Evolutionary conservation across 2,888 invertebrate genomes (phyloP), one percentile per base, ranked within the genome.

Genomic region (Rotaria magnacalcarata): DNA sequence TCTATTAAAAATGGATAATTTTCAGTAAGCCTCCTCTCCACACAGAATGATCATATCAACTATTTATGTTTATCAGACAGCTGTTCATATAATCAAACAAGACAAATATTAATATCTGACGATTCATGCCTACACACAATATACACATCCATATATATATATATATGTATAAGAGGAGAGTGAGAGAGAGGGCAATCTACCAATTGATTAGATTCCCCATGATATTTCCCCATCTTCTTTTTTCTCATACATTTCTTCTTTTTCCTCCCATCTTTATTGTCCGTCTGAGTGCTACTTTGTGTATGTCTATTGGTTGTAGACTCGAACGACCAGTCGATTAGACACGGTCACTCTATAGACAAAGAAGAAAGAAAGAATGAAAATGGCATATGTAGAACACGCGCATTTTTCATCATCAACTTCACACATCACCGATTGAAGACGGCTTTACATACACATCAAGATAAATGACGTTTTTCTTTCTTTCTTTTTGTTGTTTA

Each of bases 231-330:
- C 67, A 34, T 67, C 34, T 34, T 67, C 14, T 67, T 67, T 67
- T 21, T 19, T 67, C 34, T 34, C 34, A 34, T 67, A 34, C 19
- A 19, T 67, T 27, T 67, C 58, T 60, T 60, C 67, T 3, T 34
- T 67, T 67, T 60, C 34, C 67, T 67, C 34, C 34, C 67, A 67
- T 67, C 67, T 67, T 6, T 34, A 67, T 67, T 34, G 34, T 34
- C 19, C 19, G 67, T 67, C 67, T 67, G 67, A 67, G 67, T 67
- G 67, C 67, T 67, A 67, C 34, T 67, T 67, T 67, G 60, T 67
- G 16, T 67, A 67, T 67, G 67, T 67, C 67, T 67, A 67, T 67
- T 34, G 67, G 11, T 67, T 34, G 67, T 67, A 67, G 67, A 67
- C 67, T 19, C 16, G 34, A 16, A 34, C 67, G 34, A 67, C 67